Conservation (phyloP, 2,797 vertebrate species). For the Amazona ochrocephala region DNA sequence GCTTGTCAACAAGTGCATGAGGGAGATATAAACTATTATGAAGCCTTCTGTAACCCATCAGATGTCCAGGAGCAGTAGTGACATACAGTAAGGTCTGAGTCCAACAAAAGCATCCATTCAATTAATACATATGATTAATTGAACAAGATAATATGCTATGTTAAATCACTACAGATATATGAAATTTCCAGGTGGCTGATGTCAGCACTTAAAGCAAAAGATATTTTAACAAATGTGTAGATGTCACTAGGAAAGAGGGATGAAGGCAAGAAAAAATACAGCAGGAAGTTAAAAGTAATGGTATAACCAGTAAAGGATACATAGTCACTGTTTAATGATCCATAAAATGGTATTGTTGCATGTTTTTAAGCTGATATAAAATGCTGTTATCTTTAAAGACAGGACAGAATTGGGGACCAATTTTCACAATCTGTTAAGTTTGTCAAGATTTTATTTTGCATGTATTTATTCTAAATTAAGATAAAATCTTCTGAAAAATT, state of each 20-base stretch:
- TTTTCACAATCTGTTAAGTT: neutral
- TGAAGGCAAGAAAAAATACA: neutral
- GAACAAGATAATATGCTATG: neutral
- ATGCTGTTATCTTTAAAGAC: neutral
- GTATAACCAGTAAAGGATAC: neutral
- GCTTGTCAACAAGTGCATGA: neutral
- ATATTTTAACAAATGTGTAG: neutral
- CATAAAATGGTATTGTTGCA: neutral
- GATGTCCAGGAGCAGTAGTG: neutral
- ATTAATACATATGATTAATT: accelerated
- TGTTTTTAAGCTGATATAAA: neutral
- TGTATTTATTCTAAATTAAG: neutral
- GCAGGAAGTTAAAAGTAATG: neutral
- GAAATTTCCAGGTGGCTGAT: neutral
- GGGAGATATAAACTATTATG: neutral
- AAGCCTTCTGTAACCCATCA: neutral
- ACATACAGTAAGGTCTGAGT: neutral
- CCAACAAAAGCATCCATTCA: neutral
- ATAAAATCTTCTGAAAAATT: neutral
- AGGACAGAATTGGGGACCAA: neutral
- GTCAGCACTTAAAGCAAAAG: neutral
- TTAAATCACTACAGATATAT: neutral
- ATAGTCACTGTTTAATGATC: neutral
- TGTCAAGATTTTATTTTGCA: neutral
- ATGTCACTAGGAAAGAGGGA: neutral